Conservation (phyloP, 2,113 vertebrate species). For the Athene cunicularia region DNA sequence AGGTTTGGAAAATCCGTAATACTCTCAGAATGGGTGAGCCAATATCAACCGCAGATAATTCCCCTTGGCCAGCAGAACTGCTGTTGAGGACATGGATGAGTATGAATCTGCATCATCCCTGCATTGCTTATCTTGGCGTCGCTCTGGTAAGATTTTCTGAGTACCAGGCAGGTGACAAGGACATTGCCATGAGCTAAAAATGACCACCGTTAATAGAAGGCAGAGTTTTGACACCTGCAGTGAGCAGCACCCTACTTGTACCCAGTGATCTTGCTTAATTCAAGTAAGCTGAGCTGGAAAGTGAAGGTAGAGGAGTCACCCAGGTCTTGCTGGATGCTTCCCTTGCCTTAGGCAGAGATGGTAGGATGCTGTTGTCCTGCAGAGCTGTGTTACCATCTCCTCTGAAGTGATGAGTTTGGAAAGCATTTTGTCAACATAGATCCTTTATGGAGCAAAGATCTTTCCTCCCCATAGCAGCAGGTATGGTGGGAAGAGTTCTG, state of each 20-base stretch:
- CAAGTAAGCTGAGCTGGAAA: not conserved
- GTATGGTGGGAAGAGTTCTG: not conserved
- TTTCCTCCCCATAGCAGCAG: not conserved
- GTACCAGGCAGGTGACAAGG: not conserved
- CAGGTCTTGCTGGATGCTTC: not conserved
- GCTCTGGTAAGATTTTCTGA: not conserved
- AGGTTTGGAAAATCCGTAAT: not conserved
- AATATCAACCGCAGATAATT: accelerated
- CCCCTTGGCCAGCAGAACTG: not conserved
- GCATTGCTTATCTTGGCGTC: not conserved
- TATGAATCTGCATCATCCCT: not conserved
- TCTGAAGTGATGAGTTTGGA: not conserved
- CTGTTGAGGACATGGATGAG: not conserved
- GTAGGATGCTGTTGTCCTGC: not conserved
- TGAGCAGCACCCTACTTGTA: not conserved
- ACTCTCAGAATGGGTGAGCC: not conserved
- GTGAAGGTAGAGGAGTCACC: not conserved
- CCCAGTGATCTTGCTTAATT: not conserved
- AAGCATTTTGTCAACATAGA: not conserved
- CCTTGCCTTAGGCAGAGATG: not conserved
- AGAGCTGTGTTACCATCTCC: not conserved
- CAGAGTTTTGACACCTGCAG: not conserved
- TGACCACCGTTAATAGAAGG: not conserved
- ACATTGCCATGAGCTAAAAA: not conserved
- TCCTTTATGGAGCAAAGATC: not conserved